Evolutionary conservation across 2,113 vertebrate species (phyloP).

Genomic region (Empidonax traillii): DNA sequence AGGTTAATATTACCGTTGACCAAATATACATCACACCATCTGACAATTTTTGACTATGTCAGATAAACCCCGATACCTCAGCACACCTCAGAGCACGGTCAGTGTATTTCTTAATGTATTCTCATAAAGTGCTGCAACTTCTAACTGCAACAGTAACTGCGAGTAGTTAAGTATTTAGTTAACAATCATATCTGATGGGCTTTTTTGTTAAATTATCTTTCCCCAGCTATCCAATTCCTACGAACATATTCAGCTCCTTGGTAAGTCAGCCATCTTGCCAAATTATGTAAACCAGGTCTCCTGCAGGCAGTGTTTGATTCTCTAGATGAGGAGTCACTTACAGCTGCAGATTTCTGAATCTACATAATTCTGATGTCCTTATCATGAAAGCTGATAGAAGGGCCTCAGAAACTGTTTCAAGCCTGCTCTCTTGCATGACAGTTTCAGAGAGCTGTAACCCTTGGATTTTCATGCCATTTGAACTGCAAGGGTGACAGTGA

Average conservation of each 20-base stretch:
- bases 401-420: not conserved
- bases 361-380: not conserved
- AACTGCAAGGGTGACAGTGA: conserved; percentile 54
- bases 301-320: not conserved
- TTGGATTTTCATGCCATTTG: conserved; percentile 58
- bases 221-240: not conserved
- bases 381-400: not conserved
- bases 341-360: not conserved
- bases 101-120: not conserved
- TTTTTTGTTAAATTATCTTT: not conserved
- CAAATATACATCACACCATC: not conserved
- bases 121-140: not conserved
- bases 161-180: not conserved
- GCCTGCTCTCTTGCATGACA: conserved; percentile 46
- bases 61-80: not conserved
- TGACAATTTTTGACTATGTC: not conserved
- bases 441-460: conserved; percentile 65
- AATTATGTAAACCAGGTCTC: conserved; percentile 29
- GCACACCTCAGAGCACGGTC: not conserved
- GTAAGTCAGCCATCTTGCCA: not conserved
- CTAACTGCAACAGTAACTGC: not conserved
- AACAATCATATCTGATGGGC: not conserved
- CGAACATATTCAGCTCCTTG: conserved; percentile 6
- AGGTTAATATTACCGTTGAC: not conserved
- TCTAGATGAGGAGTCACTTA: not conserved